These are phyloP conservation scores for Harpegnathos saltator DNA, from an alignment of 1,140 invertebrate species.

Conservation along the genomic window DNA sequence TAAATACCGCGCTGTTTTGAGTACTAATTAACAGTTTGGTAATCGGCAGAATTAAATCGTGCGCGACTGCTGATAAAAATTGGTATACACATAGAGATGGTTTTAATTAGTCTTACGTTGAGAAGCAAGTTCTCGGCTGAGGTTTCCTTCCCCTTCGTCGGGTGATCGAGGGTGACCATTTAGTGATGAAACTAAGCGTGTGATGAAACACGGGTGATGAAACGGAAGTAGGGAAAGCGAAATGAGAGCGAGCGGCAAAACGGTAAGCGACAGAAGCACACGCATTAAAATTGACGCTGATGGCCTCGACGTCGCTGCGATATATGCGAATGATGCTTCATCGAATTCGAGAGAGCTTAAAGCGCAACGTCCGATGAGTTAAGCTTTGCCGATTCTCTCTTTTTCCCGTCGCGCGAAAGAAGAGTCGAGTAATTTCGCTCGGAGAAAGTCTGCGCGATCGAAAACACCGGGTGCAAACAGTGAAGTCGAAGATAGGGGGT, in stretches of 20 bases:
- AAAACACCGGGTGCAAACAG: constrained; percentile 2
- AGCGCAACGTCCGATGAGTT: too few species aligned
- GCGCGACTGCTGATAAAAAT: too few species aligned
- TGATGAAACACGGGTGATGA: constrained; percentile 9
- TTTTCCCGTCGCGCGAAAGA: not conserved
- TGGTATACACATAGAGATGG: too few species aligned
- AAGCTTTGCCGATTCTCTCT: not conserved
- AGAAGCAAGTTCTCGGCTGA: too few species aligned
- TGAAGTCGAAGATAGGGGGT: constrained; percentile 1
- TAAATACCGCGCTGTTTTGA: not conserved
- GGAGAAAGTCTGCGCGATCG: not conserved
- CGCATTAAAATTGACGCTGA: not conserved
- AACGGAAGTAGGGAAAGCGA: not conserved
- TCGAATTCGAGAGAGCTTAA: too few species aligned
- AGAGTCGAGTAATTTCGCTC: not conserved
- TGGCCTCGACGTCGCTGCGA: not conserved
- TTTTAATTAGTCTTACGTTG: too few species aligned
- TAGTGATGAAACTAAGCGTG: not conserved
- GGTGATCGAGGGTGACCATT: not conserved
- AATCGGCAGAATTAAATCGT: not conserved
- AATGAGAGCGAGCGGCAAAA: not conserved
- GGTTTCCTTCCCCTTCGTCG: not conserved
- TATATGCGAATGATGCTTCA: not conserved
- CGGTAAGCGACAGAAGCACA: not conserved
- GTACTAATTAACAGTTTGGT: constrained; percentile 25